These are phyloP conservation scores for Calonectris borealis DNA, from an alignment of 2,113 vertebrate species.

Conservation along the genomic window DNA sequence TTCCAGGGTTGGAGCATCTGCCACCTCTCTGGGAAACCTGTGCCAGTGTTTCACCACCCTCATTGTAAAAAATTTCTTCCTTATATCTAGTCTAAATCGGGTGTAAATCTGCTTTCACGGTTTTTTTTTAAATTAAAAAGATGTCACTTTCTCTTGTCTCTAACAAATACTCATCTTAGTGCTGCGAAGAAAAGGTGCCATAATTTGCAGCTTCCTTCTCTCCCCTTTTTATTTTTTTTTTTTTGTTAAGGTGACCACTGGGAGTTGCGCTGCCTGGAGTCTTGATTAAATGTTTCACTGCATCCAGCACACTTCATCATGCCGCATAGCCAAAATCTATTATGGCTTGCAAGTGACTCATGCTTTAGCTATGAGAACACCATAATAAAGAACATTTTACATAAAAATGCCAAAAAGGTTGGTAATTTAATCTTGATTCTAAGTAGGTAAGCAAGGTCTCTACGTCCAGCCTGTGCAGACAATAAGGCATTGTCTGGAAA, in stretches of 20 bases:
- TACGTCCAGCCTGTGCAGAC: not conserved
- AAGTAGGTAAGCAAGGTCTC: slow-evolving; percentile 54
- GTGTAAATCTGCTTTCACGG: not conserved
- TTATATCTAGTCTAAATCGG: not conserved
- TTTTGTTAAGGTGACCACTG: slow-evolving; percentile 61
- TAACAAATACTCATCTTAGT: not conserved
- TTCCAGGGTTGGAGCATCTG: not conserved
- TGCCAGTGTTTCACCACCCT: not conserved
- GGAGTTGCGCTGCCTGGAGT: slow-evolving; percentile 68
- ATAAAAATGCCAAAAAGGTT: slow-evolving; percentile 76
- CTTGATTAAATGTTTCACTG: slow-evolving; percentile 73
- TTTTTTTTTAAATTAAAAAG: not conserved
- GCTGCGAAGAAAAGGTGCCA: not conserved
- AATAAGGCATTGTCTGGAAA: slow-evolving; percentile 59
- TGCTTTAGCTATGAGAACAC: slow-evolving; percentile 71
- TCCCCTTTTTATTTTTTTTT: not conserved
- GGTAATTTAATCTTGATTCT: slow-evolving; percentile 70
- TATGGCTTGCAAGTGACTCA: slow-evolving; percentile 78
- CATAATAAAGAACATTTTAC: slow-evolving; percentile 75
- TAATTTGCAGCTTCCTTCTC: not conserved
- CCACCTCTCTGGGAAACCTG: not conserved
- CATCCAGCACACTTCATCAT: slow-evolving; percentile 82
- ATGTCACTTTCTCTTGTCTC: not conserved
- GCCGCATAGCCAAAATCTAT: slow-evolving; percentile 72
- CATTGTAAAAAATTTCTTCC: not conserved